Conservation (phyloP, 1,140 invertebrate genomes). For the Thrips palmi region DNA sequence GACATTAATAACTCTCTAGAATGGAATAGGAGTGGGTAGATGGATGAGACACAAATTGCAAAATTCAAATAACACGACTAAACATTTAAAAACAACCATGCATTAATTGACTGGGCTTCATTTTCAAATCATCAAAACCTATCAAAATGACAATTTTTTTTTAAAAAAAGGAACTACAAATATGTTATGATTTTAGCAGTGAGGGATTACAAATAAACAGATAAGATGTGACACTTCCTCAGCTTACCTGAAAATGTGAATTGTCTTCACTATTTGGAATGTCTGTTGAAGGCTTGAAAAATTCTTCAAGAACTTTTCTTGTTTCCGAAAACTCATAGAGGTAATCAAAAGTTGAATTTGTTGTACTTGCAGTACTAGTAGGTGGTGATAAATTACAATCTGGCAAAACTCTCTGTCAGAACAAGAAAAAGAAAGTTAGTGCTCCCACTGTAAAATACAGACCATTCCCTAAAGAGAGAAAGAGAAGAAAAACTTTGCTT, state of each 20-base stretch:
- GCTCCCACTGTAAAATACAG: neutral
- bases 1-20: too few species aligned
- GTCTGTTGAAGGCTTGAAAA: slow-evolving; percentile 62
- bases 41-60: too few species aligned
- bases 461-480: neutral
- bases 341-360: slow-evolving; percentile 50
- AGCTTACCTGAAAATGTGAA: slow-evolving; percentile 15
- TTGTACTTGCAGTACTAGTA: slow-evolving; percentile 12
- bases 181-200: too few species aligned
- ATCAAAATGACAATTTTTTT: too few species aligned
- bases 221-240: too few species aligned
- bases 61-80: too few species aligned
- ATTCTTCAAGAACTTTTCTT: slow-evolving; percentile 75
- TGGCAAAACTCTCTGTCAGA: slow-evolving; percentile 17
- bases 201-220: too few species aligned
- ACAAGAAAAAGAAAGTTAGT: slow-evolving; percentile 4
- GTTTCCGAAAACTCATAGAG: slow-evolving; percentile 82
- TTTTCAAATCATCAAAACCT: too few species aligned
- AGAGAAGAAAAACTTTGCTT: neutral
- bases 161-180: too few species aligned
- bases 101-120: neutral
- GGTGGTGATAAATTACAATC: slow-evolving; percentile 10
- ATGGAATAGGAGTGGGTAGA: too few species aligned
- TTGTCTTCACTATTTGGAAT: slow-evolving; percentile 31
- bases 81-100: slow-evolving; percentile 1